Conservation (phyloP, 2,113 vertebrate genomes). For the Cavia porcellus region DNA sequence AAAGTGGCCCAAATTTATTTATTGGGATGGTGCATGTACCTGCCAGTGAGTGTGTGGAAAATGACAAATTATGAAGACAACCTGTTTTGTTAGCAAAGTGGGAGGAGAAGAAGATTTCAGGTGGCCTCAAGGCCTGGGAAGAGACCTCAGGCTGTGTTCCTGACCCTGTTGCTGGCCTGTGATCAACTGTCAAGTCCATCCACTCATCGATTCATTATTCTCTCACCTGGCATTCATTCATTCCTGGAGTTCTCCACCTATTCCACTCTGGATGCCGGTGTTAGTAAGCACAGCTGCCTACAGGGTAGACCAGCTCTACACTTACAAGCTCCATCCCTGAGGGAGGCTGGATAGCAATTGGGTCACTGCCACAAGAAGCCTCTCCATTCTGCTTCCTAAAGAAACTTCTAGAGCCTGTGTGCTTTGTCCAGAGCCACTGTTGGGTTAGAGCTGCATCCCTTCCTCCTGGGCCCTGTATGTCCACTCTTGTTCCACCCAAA, state of each 20-base stretch:
- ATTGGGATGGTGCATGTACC: constrained; percentile 39
- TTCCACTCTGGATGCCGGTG: rapidly evolving
- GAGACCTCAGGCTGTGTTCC: not conserved
- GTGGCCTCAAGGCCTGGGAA: no score
- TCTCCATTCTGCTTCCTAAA: not conserved
- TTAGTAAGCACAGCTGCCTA: not conserved
- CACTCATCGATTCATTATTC: not conserved
- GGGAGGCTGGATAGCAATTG: not conserved
- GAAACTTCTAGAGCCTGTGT: not conserved
- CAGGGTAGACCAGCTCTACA: not conserved
- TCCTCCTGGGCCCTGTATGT: rapidly evolving
- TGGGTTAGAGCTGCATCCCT: not conserved
- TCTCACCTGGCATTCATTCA: not conserved
- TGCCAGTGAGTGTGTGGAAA: constrained; percentile 69
- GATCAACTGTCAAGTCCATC: not conserved
- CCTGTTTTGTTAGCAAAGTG: constrained; percentile 56
- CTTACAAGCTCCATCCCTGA: no score
- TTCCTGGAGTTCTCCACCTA: not conserved
- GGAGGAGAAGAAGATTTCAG: not conserved
- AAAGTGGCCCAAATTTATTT: constrained; percentile 86
- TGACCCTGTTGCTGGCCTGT: not conserved
- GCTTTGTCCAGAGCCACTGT: not conserved
- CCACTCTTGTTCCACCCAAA: not conserved
- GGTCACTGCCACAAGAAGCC: not conserved
- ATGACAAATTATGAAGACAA: constrained; percentile 56